Percentiles rank a stretch among this genome's conserved stretches.
Conservation (phyloP, 1,140 invertebrate species). For the Lordiphosa mommai region DNA sequence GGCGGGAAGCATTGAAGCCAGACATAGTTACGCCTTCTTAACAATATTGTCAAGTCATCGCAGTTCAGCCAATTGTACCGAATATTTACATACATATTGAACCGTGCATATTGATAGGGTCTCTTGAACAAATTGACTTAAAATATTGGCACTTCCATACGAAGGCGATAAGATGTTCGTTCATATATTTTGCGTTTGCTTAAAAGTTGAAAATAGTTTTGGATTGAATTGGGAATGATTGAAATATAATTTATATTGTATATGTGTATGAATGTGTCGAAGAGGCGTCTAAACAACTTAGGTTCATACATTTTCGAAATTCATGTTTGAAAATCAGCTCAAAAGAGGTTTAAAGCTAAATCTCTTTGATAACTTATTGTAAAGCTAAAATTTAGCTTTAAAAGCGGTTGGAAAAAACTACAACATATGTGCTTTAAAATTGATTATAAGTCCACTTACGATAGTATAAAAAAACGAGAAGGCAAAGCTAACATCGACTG, state of each 20-base stretch:
- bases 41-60: slow-evolving; percentile 1
- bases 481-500: too few species aligned
- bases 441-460: too few species aligned
- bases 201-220: not conserved
- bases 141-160: slow-evolving; percentile 1
- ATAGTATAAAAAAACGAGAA: too few species aligned
- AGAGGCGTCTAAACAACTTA: too few species aligned
- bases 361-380: too few species aligned
- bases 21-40: not conserved
- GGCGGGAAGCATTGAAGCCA: not conserved
- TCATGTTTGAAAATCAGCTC: too few species aligned
- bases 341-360: too few species aligned
- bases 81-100: slow-evolving; percentile 1
- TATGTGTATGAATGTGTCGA: not conserved
- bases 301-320: too few species aligned
- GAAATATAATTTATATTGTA: not conserved
- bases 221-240: not conserved
- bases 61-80: not conserved
- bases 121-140: not conserved
- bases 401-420: too few species aligned
- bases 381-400: too few species aligned
- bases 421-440: too few species aligned
- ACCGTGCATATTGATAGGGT: not conserved
- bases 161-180: too few species aligned
- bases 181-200: not conserved